Conservation (phyloP, 2,888 invertebrate species). For the Papilio gigon region DNA sequence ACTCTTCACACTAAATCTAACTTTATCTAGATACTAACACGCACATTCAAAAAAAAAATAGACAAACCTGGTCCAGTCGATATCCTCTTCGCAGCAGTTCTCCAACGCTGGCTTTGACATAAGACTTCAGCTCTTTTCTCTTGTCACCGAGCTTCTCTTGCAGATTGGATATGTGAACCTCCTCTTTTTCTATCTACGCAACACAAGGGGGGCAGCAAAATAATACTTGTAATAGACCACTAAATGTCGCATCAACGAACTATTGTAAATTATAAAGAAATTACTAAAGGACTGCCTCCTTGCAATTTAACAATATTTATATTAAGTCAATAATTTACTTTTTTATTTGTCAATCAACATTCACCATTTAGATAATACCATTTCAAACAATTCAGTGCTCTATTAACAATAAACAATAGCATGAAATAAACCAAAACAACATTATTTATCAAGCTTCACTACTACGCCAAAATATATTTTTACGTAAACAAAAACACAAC, state of each 20-base stretch:
- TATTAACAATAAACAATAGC: conserved; percentile 27
- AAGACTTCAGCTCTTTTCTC: conserved; percentile 77
- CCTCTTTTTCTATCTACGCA: conserved; percentile 86
- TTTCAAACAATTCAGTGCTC: conserved; percentile 32
- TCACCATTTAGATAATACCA: too few relatives aligned
- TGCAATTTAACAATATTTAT: too few relatives aligned
- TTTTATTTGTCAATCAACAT: too few relatives aligned
- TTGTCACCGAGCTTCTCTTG: conserved; percentile 80
- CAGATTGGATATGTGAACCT: conserved; percentile 82
- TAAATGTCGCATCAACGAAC: conserved; percentile 50
- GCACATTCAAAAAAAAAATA: not conserved
- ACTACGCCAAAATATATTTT: too few relatives aligned
- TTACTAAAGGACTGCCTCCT: not conserved
- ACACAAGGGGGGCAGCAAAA: conserved; percentile 53
- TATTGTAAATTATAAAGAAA: not conserved
- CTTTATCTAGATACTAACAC: not conserved
- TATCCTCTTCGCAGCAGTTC: conserved; percentile 78
- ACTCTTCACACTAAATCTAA: too few relatives aligned
- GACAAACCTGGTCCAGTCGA: conserved; percentile 76
- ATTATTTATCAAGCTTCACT: conserved; percentile 12
- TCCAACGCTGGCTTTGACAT: conserved; percentile 75
- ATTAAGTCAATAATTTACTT: conserved; percentile 52
- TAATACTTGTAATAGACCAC: conserved; percentile 54
- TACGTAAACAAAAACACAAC: not conserved
- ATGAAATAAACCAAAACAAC: conserved; percentile 2